Conservation (phyloP, 2,888 invertebrate species). For the Dorcus hopei region DNA sequence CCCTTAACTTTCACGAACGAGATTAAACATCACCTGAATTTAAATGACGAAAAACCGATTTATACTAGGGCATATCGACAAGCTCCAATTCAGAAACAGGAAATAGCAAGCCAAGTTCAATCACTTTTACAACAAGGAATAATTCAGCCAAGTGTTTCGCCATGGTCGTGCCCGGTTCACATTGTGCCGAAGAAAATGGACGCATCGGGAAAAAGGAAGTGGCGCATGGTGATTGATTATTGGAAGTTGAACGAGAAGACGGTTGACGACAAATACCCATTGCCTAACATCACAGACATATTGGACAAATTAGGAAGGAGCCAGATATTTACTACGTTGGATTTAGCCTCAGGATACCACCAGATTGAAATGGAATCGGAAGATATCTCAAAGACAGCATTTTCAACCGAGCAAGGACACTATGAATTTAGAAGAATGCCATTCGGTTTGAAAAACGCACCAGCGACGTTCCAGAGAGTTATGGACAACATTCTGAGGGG, state of each 20-base stretch:
- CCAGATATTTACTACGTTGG: conserved; percentile 27
- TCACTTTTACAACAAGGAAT: conserved; percentile 20
- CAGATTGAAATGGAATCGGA: conserved; percentile 25
- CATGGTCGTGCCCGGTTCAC: conserved; percentile 21
- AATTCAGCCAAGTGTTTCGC: conserved; percentile 16
- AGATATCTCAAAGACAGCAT: conserved; percentile 29
- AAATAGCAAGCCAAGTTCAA: conserved; percentile 23
- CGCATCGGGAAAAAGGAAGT: conserved; percentile 21
- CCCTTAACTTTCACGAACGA: conserved; percentile 17
- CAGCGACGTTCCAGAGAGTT: conserved; percentile 36
- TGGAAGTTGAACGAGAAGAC: conserved; percentile 31
- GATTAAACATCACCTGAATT: conserved; percentile 24
- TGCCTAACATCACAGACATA: conserved; percentile 33
- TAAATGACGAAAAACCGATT: conserved; percentile 20
- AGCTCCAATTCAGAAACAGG: conserved; percentile 27
- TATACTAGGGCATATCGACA: conserved; percentile 27
- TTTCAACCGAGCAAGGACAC: conserved; percentile 28
- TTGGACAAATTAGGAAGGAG: conserved; percentile 32
- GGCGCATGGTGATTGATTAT: conserved; percentile 26
- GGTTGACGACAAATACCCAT: conserved; percentile 31
- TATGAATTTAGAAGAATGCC: conserved; percentile 35
- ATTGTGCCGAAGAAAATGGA: conserved; percentile 26
- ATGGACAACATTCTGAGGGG: conserved; percentile 1
- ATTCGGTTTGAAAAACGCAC: conserved; percentile 35
- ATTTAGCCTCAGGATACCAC: conserved; percentile 20